These are phyloP conservation scores for Carposina sasakii DNA, from an alignment of 1,140 invertebrate species.

Conservation along the genomic window DNA sequence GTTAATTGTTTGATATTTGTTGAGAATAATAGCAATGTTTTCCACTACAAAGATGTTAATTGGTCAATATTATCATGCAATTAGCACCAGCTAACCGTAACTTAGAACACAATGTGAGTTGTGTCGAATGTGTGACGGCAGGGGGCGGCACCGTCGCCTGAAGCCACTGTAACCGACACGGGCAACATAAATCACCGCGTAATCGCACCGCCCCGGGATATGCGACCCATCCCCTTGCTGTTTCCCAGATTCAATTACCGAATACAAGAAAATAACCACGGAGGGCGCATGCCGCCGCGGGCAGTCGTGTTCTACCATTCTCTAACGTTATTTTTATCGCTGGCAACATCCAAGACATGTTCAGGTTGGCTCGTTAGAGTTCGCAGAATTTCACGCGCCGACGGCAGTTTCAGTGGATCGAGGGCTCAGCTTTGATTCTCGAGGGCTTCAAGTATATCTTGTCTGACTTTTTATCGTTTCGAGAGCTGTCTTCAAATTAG, in stretches of 20 bases:
- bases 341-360: conserved; percentile 42
- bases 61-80: no score
- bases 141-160: conserved; percentile 5
- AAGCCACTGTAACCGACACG: conserved; percentile 32
- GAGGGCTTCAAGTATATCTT: conserved; percentile 35
- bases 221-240: conserved; percentile 23
- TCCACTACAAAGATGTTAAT: no score
- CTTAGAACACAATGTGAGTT: no score
- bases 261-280: conserved; percentile 36
- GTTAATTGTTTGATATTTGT: no score
- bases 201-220: conserved; percentile 41
- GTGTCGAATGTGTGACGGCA: no score
- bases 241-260: conserved; percentile 43
- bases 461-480: conserved; percentile 40
- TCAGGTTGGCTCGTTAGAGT: conserved; percentile 43
- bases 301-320: conserved; percentile 19
- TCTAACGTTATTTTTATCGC: conserved; percentile 37
- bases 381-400: conserved; percentile 42
- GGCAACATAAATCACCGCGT: conserved; percentile 47
- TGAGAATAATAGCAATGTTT: no score
- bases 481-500: conserved; percentile 56
- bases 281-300: conserved; percentile 29
- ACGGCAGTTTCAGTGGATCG: conserved; percentile 30
- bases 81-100: no score
- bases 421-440: conserved; percentile 49